Percentiles rank a stretch among this genome's conserved stretches.
phyloP scores from a whole-genome alignment of 2,888 invertebrate genomes.

The Biston betularia region DNA sequence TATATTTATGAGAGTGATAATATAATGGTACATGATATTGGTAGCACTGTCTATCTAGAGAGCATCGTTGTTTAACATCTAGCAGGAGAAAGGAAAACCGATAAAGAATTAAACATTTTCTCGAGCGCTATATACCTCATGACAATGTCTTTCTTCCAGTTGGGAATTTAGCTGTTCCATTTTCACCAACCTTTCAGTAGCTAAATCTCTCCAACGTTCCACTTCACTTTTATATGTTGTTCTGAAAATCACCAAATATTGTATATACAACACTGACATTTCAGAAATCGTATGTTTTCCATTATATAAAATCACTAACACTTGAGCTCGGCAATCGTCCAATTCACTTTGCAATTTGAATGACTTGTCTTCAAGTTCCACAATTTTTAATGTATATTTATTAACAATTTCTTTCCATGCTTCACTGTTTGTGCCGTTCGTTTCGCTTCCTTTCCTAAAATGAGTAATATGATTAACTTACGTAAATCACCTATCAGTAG shows the following conservation, averaged over 20 bases:
- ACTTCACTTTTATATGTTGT: constrained; percentile 70
- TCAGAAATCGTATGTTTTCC: neutral
- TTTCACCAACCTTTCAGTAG: constrained; percentile 88
- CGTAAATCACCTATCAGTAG: constrained; percentile 46
- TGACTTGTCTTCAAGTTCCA: constrained; percentile 73
- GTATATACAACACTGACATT: constrained; percentile 2
- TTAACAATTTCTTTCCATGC: constrained; percentile 62
- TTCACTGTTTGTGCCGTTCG: constrained; percentile 56
- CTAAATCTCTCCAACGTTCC: constrained; percentile 88
- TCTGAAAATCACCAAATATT: constrained; percentile 52
- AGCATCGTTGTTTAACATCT: too few species aligned
- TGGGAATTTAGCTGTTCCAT: constrained; percentile 87
- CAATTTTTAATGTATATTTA: constrained; percentile 77
- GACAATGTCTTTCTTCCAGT: constrained; percentile 87
- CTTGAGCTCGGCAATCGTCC: constrained; percentile 73
- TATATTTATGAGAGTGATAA: too few species aligned
- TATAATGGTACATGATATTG: too few species aligned
- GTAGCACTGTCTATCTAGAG: too few species aligned
- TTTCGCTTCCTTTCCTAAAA: constrained; percentile 68
- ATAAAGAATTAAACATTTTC: neutral
- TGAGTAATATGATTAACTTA: constrained; percentile 39
- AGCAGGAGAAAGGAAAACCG: too few species aligned
- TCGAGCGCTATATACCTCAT: constrained; percentile 71
- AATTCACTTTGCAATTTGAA: constrained; percentile 77
- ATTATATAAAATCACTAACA: constrained; percentile 78